Conservation (phyloP, 2,888 invertebrate genomes). For the Microplitis manilae region DNA sequence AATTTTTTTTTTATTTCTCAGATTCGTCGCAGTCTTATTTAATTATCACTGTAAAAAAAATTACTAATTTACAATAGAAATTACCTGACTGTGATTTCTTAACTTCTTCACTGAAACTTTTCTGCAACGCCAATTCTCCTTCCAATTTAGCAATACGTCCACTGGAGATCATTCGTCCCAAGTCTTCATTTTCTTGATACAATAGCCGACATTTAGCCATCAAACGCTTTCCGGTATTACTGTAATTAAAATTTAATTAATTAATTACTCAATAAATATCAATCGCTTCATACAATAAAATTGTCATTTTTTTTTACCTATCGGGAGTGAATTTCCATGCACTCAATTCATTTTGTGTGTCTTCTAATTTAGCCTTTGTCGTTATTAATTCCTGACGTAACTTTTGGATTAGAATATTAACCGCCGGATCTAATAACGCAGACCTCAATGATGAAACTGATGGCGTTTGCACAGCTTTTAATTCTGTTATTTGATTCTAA, state of each 20-base stretch:
- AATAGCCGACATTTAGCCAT: conserved; percentile 97
- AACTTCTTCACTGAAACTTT: conserved; percentile 96
- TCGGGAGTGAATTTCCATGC: conserved; percentile 99
- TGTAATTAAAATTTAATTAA: conserved; percentile 56
- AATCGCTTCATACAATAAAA: background rate
- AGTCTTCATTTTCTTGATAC: conserved; percentile 97
- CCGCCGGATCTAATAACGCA: conserved; percentile 93
- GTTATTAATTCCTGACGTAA: conserved; percentile 91
- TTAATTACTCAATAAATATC: no score
- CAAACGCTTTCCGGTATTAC: conserved; percentile 96
- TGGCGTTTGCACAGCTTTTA: conserved; percentile 91
- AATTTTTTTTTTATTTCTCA: no score
- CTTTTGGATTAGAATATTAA: conserved; percentile 92
- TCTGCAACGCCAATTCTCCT: conserved; percentile 94
- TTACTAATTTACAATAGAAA: conserved; percentile 9
- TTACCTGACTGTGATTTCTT: conserved; percentile 95
- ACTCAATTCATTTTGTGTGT: conserved; percentile 96
- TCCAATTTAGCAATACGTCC: conserved; percentile 96
- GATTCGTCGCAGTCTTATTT: no score
- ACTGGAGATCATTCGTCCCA: conserved; percentile 95
- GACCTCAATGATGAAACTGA: conserved; percentile 83
- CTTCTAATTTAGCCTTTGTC: conserved; percentile 92
- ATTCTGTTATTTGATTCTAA: conserved; percentile 93
- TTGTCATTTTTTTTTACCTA: conserved; percentile 73
- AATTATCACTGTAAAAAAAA: conserved; percentile 24